Percentiles rank a stretch among this genome's conserved stretches.
These are phyloP conservation scores for Phasianus colchicus DNA, from an alignment of 2,113 vertebrate species.

Conservation along the genomic window DNA sequence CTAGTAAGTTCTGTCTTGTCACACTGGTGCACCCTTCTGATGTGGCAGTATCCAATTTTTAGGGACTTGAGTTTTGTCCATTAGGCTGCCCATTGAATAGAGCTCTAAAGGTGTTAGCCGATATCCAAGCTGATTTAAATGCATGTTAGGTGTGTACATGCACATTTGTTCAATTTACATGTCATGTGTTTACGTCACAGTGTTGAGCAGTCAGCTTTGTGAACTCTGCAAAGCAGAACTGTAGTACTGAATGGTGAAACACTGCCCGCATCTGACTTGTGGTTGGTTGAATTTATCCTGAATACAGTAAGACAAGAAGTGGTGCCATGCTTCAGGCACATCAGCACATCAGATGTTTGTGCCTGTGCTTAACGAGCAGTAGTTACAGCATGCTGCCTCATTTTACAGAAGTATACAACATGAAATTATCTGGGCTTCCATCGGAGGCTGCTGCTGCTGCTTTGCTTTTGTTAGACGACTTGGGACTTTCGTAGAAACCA, in stretches of 20 bases:
- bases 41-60: background rate
- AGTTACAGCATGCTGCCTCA: background rate
- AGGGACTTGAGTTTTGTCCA: background rate
- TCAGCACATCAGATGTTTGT: background rate
- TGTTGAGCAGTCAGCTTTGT: background rate
- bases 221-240: background rate
- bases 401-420: background rate
- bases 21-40: background rate
- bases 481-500: background rate
- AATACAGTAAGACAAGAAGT: background rate
- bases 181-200: background rate
- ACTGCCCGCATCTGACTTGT: background rate
- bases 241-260: background rate
- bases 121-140: background rate
- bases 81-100: background rate
- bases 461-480: background rate
- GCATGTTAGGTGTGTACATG: background rate
- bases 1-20: background rate
- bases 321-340: background rate
- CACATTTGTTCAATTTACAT: background rate
- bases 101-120: background rate
- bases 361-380: background rate
- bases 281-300: background rate
- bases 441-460: background rate
- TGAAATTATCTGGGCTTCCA: background rate